Percentiles rank a stretch among this genome's conserved stretches.
Conservation (phyloP, 2,888 invertebrate species). For the Lithophane socia region DNA sequence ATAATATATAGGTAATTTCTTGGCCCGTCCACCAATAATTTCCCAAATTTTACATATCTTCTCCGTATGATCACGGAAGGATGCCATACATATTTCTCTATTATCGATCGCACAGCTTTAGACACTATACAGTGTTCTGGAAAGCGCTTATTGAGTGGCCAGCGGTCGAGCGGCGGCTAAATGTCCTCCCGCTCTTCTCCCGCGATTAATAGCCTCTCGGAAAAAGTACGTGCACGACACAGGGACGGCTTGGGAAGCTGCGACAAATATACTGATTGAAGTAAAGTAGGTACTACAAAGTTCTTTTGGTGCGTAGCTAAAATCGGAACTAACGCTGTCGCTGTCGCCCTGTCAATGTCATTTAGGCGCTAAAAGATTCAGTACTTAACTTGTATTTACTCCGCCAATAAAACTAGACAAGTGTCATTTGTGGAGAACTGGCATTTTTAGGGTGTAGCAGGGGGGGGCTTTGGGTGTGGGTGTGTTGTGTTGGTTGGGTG, state of each 20-base stretch:
- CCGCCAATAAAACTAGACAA: background rate
- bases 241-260: conserved; percentile 68
- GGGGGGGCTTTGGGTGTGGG: too few relatives aligned
- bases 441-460: background rate
- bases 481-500: too few relatives aligned
- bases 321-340: too few relatives aligned
- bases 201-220: conserved; percentile 83
- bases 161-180: conserved; percentile 71
- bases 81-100: background rate
- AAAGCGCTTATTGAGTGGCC: conserved; percentile 62
- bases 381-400: background rate
- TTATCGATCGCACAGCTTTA: conserved; percentile 52
- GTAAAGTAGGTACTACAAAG: background rate
- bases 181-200: conserved; percentile 72
- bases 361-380: too few relatives aligned
- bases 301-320: too few relatives aligned
- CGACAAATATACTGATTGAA: background rate
- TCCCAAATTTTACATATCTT: background rate
- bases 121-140: conserved; percentile 37
- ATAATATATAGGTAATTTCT: background rate
- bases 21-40: background rate
- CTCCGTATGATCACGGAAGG: background rate
- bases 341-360: too few relatives aligned
- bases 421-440: background rate
- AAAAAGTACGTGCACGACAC: conserved; percentile 75